phyloP scores from a whole-genome alignment of 2,113 vertebrate genomes.

The Ochotona curzoniae region DNA sequence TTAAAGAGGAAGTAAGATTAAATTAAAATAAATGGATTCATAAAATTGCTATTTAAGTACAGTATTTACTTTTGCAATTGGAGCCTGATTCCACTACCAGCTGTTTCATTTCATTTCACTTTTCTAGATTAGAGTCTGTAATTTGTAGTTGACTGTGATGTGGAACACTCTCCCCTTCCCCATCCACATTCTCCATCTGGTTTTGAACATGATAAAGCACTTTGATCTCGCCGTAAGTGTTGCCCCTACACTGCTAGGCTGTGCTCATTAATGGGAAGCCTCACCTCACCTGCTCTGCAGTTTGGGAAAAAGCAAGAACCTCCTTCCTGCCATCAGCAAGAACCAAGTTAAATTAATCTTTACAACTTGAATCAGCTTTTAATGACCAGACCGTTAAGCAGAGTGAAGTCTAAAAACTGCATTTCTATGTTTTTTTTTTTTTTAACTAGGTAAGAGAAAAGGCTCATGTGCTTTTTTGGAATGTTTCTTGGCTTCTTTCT shows the following conservation, averaged over 20 bases:
- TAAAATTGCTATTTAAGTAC: constrained; percentile 84
- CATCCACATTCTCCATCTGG: constrained; percentile 13
- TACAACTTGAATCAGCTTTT: constrained; percentile 5
- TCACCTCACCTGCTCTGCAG: neutral
- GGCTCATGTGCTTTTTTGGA: neutral
- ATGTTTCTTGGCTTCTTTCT: neutral
- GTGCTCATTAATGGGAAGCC: neutral
- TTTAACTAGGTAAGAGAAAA: neutral
- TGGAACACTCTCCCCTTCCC: constrained; percentile 39
- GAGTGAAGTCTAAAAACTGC: neutral
- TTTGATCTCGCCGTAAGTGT: constrained; percentile 54
- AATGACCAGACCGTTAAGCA: neutral
- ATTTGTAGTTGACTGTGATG: constrained; percentile 74
- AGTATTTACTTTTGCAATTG: constrained; percentile 84
- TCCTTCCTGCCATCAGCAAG: neutral
- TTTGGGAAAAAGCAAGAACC: constrained; percentile 26
- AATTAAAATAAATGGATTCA: constrained; percentile 85
- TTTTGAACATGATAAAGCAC: constrained; percentile 52
- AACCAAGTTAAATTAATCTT: neutral
- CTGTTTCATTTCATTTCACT: constrained; percentile 79
- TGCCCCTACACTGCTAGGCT: neutral
- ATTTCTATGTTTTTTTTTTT: neutral
- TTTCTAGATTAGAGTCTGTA: constrained; percentile 79
- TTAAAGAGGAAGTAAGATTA: constrained; percentile 85
- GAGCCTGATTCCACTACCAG: constrained; percentile 83